A percentile compares a stretch with the other conserved stretches of the same genome.
Conservation (phyloP, 2,113 vertebrate species). For the Mixornis gularis region DNA sequence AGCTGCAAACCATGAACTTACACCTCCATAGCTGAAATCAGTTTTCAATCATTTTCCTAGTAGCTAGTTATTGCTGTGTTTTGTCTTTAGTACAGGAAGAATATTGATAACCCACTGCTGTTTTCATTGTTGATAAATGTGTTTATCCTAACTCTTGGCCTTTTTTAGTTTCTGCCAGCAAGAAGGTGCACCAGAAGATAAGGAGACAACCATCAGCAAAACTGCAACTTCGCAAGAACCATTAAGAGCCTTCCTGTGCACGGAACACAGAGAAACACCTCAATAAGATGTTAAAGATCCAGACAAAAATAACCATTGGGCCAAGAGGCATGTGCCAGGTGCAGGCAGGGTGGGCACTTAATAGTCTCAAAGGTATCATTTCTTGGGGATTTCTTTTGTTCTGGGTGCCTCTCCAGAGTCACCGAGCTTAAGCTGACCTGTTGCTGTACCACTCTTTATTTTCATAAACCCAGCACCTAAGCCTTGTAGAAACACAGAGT, state of each 20-base stretch:
- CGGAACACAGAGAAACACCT: not conserved
- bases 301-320: not conserved
- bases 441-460: not conserved
- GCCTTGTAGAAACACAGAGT: not conserved
- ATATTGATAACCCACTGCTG: not conserved
- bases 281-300: not conserved
- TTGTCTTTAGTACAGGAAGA: not conserved
- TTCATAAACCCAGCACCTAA: not conserved
- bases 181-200: not conserved
- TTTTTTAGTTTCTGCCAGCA: not conserved
- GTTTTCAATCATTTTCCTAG: not conserved
- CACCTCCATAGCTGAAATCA: not conserved
- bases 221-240: not conserved
- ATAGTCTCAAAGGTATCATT: rapidly evolving
- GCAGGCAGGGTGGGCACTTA: not conserved
- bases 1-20: not conserved
- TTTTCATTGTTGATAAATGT: not conserved
- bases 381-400: not conserved
- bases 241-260: not conserved
- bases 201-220: not conserved
- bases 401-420: not conserved
- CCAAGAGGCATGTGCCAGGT: not conserved
- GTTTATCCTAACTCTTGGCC: not conserved
- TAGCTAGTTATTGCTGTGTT: not conserved
- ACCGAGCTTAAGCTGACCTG: not conserved